Evolutionary conservation across 2,888 invertebrate species (phyloP).

Genomic region (Argyresthia goedartella): DNA sequence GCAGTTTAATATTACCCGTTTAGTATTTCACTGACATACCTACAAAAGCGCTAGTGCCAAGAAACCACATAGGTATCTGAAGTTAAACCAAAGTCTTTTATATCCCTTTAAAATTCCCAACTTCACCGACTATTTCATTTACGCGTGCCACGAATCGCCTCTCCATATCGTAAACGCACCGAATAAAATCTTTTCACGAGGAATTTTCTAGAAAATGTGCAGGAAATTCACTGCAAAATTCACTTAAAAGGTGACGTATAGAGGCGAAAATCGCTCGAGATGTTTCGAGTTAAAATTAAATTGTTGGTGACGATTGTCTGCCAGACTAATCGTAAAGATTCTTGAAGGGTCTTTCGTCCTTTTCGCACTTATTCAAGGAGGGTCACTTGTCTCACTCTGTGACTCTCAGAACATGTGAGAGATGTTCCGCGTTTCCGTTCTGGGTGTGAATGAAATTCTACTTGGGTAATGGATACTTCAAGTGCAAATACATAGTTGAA

Average conservation of each 20-base stretch:
- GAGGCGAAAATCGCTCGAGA: conserved; percentile 13
- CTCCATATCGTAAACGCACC: neutral
- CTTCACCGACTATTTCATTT: neutral
- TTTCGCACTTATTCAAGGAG: conserved; percentile 13
- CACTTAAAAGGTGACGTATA: conserved; percentile 13
- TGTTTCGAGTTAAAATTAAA: conserved; percentile 34
- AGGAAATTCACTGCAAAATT: conserved; percentile 5
- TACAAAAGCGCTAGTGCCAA: no score
- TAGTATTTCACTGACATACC: no score
- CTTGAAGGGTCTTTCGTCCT: conserved; percentile 19
- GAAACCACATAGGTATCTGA: no score
- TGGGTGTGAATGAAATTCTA: conserved; percentile 17
- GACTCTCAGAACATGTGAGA: conserved; percentile 10
- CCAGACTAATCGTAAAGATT: conserved; percentile 46
- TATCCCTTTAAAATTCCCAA: neutral
- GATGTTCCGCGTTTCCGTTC: conserved; percentile 35
- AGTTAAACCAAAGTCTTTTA: no score
- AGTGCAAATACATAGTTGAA: no score
- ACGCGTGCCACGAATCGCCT: neutral
- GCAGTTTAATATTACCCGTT: no score
- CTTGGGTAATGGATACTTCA: neutral
- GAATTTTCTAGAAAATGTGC: neutral
- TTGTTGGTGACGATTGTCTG: conserved; percentile 35
- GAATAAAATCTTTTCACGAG: neutral
- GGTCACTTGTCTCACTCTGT: conserved; percentile 18